Evolutionary conservation across 2,797 vertebrate species (phyloP).

Genomic region (Melanotaenia parkinsoni): DNA sequence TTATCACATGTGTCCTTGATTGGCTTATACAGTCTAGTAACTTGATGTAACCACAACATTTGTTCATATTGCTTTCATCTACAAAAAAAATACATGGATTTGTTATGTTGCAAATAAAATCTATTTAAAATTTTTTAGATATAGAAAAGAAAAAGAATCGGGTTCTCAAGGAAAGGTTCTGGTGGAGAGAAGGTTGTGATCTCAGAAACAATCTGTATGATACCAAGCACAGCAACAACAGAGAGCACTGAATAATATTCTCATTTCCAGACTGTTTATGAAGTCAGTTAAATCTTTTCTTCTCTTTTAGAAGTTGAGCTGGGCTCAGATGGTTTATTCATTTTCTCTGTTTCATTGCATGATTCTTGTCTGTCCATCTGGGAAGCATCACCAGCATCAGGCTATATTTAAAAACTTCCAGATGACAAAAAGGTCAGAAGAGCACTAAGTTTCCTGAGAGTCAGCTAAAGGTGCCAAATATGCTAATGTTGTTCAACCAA

Average conservation of each 20-base stretch:
- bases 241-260: not conserved
- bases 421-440: conserved; percentile 57
- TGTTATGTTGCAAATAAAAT: not conserved
- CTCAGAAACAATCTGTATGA: not conserved
- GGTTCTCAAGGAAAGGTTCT: not conserved
- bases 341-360: conserved; percentile 27
- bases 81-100: not conserved
- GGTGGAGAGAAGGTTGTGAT: not conserved
- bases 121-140: not conserved
- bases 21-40: not conserved
- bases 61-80: not conserved
- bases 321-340: conserved; percentile 61
- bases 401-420: conserved; percentile 43
- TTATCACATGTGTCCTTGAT: not conserved
- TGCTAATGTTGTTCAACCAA: not conserved
- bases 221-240: not conserved
- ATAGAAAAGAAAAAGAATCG: not conserved
- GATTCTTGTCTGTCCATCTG: conserved; percentile 49
- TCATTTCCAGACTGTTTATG: conserved; percentile 9
- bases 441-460: not conserved
- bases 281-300: conserved; percentile 21
- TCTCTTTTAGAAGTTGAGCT: conserved; percentile 23
- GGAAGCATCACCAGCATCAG: conserved; percentile 47
- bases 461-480: not conserved
- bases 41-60: not conserved